Evolutionary conservation across 2,797 vertebrate genomes (phyloP).

Genomic region (Catostomus latipinnis): DNA sequence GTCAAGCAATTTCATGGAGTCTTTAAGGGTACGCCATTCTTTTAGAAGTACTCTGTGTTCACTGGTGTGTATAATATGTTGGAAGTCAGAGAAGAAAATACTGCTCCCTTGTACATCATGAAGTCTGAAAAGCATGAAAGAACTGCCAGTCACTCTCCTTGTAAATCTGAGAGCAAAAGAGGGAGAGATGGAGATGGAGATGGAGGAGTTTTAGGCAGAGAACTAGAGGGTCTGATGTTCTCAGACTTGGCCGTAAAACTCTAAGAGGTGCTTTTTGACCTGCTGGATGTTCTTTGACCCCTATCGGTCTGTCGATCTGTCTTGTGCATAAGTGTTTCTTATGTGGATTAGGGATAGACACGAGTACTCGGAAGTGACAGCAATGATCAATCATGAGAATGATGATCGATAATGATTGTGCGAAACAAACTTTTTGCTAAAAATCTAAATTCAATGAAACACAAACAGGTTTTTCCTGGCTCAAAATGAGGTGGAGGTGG

Average conservation of each 20-base stretch:
- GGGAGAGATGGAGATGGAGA: not conserved
- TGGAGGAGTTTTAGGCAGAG: constrained; percentile 39
- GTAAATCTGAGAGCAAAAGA: constrained; percentile 62
- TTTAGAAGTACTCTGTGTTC: constrained; percentile 23
- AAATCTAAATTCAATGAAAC: too few relatives aligned
- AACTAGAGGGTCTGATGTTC: constrained; percentile 4
- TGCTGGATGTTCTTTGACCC: constrained; percentile 9
- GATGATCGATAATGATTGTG: too few relatives aligned
- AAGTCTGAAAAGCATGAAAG: constrained; percentile 73
- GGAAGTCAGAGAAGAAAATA: constrained; percentile 70
- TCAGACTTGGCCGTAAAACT: not conserved
- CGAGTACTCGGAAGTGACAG: too few relatives aligned
- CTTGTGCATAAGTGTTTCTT: constrained; percentile 5
- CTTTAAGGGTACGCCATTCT: too few relatives aligned
- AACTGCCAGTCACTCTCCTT: constrained; percentile 63
- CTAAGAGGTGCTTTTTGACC: not conserved
- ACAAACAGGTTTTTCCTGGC: too few relatives aligned
- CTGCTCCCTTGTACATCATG: constrained; percentile 67
- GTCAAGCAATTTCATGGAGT: not conserved
- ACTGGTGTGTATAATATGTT: constrained; percentile 62
- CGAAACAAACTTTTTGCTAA: too few relatives aligned
- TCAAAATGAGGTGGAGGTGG: too few relatives aligned
- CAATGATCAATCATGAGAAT: too few relatives aligned
- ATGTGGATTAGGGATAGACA: not conserved
- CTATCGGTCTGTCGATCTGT: constrained; percentile 21